Base-by-base conservation (phyloP, 2,888 invertebrate genomes). In the Hirudinaria manillensis region DNA sequence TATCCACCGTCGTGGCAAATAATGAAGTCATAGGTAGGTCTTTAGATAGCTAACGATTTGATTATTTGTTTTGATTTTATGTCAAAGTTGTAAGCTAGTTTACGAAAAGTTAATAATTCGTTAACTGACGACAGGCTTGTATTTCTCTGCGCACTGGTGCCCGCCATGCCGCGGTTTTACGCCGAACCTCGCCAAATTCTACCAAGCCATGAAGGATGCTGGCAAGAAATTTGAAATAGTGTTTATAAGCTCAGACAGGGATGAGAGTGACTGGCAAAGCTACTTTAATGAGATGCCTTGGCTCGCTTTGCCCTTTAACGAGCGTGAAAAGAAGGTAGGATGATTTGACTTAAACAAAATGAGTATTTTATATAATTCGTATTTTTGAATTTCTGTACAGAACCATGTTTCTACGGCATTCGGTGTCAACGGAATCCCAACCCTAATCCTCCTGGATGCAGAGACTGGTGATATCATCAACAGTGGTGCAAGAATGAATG, bases 131-230 rank as follows among this genome's bases (percentile, higher is more conserved):
- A 45, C 67, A 72, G 77, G 77, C n/a, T 56, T 77, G 13, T 77
- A 77, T 72, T 77, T 77, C 34, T 77, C 77, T 29, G 77, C 76
- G 27, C 77, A 77, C 72, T 77, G 77, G 77, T 93, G 93, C 83
- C 93, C 93, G 0, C 93, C 93, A 0, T 93, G 93, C 84, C 89
- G 91, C 81, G 90, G 91, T 19, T 93, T 93, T 85, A 91, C 92
- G 0, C 91, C 92, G 3, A 90, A 91, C 81, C 87, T 94, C 77
- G 89, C 90, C 78, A 88, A 90, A n/a, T 90, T 91, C 71, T 91
- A 93, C 82, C 86, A 89, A 10, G 88, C 90, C 75, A 88, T 93
- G 79, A 88, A 90, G 81, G 87, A 89, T 29, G 87, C 89, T 32
- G 89, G 90, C 55, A 80, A 81, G 75, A 89, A 90, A 78, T 91